phyloP scores from a whole-genome alignment of 2,113 vertebrate genomes.

The Lagenorhynchus albirostris region DNA sequence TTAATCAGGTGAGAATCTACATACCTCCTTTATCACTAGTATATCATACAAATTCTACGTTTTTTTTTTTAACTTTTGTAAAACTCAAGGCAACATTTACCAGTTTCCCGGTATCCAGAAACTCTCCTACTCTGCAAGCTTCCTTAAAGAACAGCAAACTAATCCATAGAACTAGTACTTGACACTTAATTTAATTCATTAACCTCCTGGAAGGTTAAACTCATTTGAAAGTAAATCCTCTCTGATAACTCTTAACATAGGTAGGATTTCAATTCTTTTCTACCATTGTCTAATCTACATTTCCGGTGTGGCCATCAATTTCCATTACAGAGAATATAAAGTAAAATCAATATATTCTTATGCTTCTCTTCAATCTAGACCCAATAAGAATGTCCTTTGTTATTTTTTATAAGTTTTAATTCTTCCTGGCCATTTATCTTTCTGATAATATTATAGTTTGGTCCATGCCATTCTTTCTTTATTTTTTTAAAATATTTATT shows the following conservation, averaged over 20 bases:
- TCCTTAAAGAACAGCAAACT: neutral
- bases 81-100: neutral
- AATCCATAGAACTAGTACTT: neutral
- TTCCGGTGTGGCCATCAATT: neutral
- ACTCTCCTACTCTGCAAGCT: neutral
- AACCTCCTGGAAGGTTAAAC: neutral
- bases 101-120: neutral
- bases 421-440: conserved; percentile 5
- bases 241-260: neutral
- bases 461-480: neutral
- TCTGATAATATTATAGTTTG: conserved; percentile 29
- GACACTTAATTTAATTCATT: neutral
- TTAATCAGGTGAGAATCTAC: neutral
- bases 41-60: neutral
- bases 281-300: neutral
- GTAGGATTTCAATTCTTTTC: neutral
- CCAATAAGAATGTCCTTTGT: neutral
- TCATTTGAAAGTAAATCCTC: neutral
- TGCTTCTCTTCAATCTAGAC: neutral
- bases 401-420: neutral
- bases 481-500: no score
- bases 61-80: neutral
- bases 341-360: conserved; percentile 19
- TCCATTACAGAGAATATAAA: neutral
- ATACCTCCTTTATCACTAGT: neutral